Base-by-base conservation (phyloP, 35 echinoderm and acorn worm genomes). In the Eucidaris tribuloides region DNA sequence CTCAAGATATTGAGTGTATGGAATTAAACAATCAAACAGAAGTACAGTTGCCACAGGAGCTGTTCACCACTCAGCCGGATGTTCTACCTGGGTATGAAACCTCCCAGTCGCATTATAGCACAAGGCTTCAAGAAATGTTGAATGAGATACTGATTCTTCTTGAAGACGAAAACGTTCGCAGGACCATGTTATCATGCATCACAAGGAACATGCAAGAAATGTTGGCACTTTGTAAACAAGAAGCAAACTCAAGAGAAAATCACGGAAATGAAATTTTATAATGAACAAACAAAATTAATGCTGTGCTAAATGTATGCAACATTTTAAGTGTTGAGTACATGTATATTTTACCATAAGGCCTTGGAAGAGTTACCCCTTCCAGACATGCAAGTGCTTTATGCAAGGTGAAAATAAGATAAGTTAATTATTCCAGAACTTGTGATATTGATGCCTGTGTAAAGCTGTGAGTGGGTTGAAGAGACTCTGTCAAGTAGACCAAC, bases 221-320 rank as follows among this genome's bases (percentile, higher is more conserved):
- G 68, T 40, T 74, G 2, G 29, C 34, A 42, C 68, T 74, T 2
- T 74, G 68, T 44, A 27, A 44, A 9, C 68, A 74, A 44, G 41
- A 74, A 44, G 68, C 35, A 44, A 74, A 44, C 68, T 44, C 68
- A n/a, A n/a, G n/a, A n/a, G n/a, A n/a, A n/a, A n/a, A n/a, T n/a
- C n/a, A n/a, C n/a, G n/a, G n/a, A n/a, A n/a, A n/a, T n/a, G n/a
- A n/a, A n/a, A n/a, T n/a, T n/a, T n/a, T n/a, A n/a, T n/a, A n/a
- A n/a, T n/a, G n/a, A n/a, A n/a, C n/a, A n/a, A n/a, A n/a, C n/a
- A n/a, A n/a, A n/a, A n/a, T n/a, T n/a, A n/a, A n/a, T n/a, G n/a
- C n/a, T n/a, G n/a, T n/a, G n/a, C n/a, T n/a, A n/a, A n/a, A n/a
- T n/a, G n/a, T n/a, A n/a, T n/a, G n/a, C n/a, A n/a, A n/a, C n/a